Base-by-base conservation (phyloP, 2,113 vertebrate genomes). In the Ceyx margarethae region DNA sequence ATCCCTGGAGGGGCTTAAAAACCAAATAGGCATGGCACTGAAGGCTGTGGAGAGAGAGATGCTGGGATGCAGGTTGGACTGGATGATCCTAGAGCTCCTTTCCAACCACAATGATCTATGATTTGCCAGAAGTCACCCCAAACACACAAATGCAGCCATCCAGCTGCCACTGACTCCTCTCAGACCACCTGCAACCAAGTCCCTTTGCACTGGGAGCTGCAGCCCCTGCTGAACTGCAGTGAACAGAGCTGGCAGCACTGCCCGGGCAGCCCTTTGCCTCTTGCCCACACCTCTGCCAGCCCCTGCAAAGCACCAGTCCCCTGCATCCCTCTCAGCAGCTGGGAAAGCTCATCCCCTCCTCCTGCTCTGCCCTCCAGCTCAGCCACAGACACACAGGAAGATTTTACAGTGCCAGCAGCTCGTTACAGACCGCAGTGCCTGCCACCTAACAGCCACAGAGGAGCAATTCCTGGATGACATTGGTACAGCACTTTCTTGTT, bases 391-490 rank as follows among this genome's bases (percentile, higher is more conserved):
- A 17, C 3, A 2, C 69, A 17, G 65, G 77, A 65, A 62, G 61
- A 29, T 57, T 82, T 83, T 18, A 77, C 87, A 45, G 71, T 16
- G 78, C 71, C 82, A 87, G 80, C 51, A 78, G 79, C 91, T 90
- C 29, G 80, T 77, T 91, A 51, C 22, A 92, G 77, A 81, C 85
- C 86, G 76, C 80, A 23, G 73, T 37, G 69, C 22, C 89, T 82
- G 92, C 81, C 89, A 87, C 77, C 50, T 62, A 56, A 75, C 91
- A 94, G 89, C 14, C 94, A 37, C 9, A 26, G 57, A 90, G 77
- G 83, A 85, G 83, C 10, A 5, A 94, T 85, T 67, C 53, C 82
- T 22, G 78, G 46, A 51, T 79, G 78, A 45, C 33, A 58, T 57
- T 91, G 71, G 66, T 10, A 29, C 48, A 37, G 58, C 53, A 31